A percentile compares a stretch with the other conserved stretches of the same genome.
Conservation (phyloP, 92 coral and sea anemone genomes). For the Plumapathes pennacea region DNA sequence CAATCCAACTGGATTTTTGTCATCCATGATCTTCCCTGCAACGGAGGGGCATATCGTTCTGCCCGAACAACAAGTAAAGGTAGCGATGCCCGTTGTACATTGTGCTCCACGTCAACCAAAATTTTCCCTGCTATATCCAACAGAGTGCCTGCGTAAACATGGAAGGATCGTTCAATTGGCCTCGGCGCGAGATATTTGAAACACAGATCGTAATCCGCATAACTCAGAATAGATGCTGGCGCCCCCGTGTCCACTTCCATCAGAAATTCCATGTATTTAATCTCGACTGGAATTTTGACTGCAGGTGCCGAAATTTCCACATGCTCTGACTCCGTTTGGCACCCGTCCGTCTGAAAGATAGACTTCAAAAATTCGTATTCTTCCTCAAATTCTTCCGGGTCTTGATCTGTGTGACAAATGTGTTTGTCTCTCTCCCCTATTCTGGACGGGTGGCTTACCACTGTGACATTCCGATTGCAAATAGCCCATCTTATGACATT, state of each 20-base stretch:
- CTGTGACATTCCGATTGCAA: too few species aligned
- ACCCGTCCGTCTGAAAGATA: not conserved
- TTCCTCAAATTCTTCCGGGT: not conserved
- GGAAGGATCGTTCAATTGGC: conserved; percentile 17
- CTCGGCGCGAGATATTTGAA: conserved; percentile 23
- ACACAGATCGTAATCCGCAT: conserved; percentile 26
- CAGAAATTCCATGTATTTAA: conserved; percentile 3
- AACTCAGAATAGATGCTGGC: conserved; percentile 26
- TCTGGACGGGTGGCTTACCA: too few species aligned
- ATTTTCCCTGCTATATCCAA: conserved; percentile 33
- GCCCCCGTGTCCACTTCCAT: conserved; percentile 44
- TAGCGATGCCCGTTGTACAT: conserved; percentile 18
- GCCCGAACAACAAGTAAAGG: conserved; percentile 26
- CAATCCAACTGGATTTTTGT: conserved; percentile 13
- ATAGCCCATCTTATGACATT: too few species aligned
- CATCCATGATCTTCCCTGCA: conserved; percentile 15
- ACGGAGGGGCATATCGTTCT: conserved; percentile 28
- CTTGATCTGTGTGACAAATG: conserved; percentile 1
- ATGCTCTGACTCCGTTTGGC: not conserved
- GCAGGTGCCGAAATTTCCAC: not conserved
- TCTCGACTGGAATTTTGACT: conserved; percentile 6
- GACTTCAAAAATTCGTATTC: conserved; percentile 3
- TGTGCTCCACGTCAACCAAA: conserved; percentile 17
- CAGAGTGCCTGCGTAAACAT: conserved; percentile 26
- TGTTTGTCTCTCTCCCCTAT: too few species aligned